phyloP scores from a whole-genome alignment of 1,140 invertebrate species.

The Phthorimaea operculella region DNA sequence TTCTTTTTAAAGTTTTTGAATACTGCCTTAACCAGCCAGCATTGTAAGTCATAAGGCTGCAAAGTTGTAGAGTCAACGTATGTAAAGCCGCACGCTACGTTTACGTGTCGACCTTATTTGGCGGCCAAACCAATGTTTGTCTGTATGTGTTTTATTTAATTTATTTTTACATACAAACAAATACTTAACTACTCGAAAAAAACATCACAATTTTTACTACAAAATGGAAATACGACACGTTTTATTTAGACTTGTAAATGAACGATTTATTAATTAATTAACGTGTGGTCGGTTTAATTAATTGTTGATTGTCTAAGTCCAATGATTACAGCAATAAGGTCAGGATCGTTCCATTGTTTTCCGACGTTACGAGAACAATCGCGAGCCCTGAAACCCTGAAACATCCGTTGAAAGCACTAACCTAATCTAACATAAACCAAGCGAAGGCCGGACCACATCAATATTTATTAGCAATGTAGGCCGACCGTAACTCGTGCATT shows the following conservation, averaged over 20 bases:
- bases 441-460: constrained; percentile 38
- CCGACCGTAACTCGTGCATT: constrained; percentile 9
- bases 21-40: too few species aligned
- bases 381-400: neutral
- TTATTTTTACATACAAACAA: neutral
- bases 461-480: constrained; percentile 29
- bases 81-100: constrained; percentile 8
- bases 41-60: too few species aligned
- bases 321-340: constrained; percentile 50
- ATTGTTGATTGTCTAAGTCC: constrained; percentile 26
- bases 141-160: neutral
- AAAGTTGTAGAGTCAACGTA: too few species aligned
- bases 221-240: neutral
- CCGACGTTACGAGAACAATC: neutral
- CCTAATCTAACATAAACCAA: constrained; percentile 26
- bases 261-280: constrained; percentile 3
- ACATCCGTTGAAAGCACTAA: constrained; percentile 11
- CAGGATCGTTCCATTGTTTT: constrained; percentile 50
- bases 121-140: constrained; percentile 18
- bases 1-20: too few species aligned
- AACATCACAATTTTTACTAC: neutral
- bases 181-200: neutral
- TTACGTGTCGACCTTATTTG: constrained; percentile 36
- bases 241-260: neutral
- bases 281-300: constrained; percentile 37